A percentile compares a stretch with the other conserved stretches of the same genome.
Conservation (phyloP, 2,113 vertebrate genomes). For the Paramisgurnus dabryanus region DNA sequence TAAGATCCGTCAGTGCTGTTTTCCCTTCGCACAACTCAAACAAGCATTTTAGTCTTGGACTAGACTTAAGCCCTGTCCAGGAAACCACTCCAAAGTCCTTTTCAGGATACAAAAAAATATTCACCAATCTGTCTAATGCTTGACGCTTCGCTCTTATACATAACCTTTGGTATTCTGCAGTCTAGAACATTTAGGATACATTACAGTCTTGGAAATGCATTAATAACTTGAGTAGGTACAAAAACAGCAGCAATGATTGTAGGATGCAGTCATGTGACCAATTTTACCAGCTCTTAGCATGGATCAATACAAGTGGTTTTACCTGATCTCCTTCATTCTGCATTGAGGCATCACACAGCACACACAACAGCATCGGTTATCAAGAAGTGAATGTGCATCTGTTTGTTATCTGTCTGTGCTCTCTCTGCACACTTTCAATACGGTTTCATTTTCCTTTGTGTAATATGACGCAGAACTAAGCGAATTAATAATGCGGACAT, state of each 20-base stretch:
- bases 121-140: background rate
- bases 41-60: too few species aligned
- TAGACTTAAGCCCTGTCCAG: too few species aligned
- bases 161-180: background rate
- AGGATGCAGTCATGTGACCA: constrained; percentile 63
- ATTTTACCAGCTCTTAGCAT: constrained; percentile 40
- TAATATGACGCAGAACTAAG: too few species aligned
- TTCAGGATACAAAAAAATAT: too few species aligned
- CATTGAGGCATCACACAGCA: background rate
- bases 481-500: background rate
- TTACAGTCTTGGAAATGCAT: background rate
- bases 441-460: too few species aligned
- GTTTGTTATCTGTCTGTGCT: background rate
- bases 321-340: background rate
- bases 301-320: constrained; percentile 59
- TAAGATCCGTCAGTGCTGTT: too few species aligned
- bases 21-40: too few species aligned
- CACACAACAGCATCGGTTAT: too few species aligned
- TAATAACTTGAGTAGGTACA: background rate
- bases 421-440: too few species aligned
- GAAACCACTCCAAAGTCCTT: too few species aligned
- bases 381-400: background rate
- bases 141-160: background rate
- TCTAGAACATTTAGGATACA: background rate
- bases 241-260: constrained; percentile 11